A percentile compares a stretch with the other conserved stretches of the same genome.
phyloP scores from a whole-genome alignment of 2,888 invertebrate genomes.

The Parthenolecanium corni region DNA sequence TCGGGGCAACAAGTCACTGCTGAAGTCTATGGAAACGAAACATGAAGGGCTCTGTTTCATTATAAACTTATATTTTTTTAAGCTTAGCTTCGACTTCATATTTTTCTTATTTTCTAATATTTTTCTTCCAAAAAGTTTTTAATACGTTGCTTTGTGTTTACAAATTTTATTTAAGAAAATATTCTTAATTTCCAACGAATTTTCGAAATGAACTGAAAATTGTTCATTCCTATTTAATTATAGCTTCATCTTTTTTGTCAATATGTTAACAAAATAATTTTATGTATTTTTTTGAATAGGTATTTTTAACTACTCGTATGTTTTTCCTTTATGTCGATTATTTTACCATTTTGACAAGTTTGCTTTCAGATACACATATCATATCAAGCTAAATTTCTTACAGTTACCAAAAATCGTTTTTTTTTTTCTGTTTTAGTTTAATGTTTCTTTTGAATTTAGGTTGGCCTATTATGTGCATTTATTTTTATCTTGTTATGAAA shows the following conservation, averaged over 20 bases:
- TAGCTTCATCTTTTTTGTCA: neutral
- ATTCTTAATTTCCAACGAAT: neutral
- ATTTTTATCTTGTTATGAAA: neutral
- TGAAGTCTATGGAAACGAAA: conserved; percentile 7
- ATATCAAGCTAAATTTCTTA: no score
- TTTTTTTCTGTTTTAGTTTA: no score
- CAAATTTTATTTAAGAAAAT: conserved; percentile 3
- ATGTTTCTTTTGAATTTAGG: no score
- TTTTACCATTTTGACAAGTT: no score
- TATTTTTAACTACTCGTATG: neutral
- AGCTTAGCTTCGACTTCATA: conserved; percentile 3
- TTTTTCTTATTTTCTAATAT: neutral
- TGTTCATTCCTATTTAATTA: neutral
- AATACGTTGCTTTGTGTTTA: neutral
- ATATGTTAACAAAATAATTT: no score
- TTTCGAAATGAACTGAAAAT: neutral
- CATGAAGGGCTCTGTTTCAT: conserved; percentile 24
- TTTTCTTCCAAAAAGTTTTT: neutral
- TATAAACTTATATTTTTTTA: neutral
- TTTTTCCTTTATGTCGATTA: no score
- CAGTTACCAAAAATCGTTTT: no score
- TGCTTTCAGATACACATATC: no score
- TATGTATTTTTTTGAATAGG: no score
- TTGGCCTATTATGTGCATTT: no score
- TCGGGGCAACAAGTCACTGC: conserved; percentile 7